These are phyloP conservation scores for Scaptomyza polygonia DNA, from an alignment of 2,888 invertebrate species.

Conservation along the genomic window DNA sequence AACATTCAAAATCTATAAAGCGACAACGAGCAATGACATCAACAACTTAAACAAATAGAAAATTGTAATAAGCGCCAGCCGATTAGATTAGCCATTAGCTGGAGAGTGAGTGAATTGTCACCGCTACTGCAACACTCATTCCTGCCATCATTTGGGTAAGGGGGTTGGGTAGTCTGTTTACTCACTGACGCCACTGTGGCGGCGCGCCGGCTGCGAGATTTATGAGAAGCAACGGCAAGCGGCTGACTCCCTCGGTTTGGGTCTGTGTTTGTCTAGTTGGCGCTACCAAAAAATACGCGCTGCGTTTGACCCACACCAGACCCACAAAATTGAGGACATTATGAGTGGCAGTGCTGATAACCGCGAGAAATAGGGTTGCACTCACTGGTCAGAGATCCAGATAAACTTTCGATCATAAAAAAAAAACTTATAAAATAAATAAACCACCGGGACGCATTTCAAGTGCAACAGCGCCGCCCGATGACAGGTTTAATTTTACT, in stretches of 20 bases:
- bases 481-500: constrained; percentile 63
- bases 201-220: constrained; percentile 78
- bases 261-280: constrained; percentile 64
- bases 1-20: constrained; percentile 48
- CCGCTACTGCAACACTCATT: constrained; percentile 13
- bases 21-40: constrained; percentile 19
- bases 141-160: background rate
- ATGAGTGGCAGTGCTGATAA: constrained; percentile 74
- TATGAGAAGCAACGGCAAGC: constrained; percentile 69
- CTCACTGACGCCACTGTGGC: constrained; percentile 82
- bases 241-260: background rate
- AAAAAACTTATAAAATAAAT: constrained; percentile 40
- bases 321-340: constrained; percentile 72
- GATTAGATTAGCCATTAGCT: constrained; percentile 68
- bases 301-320: constrained; percentile 33
- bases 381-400: constrained; percentile 44
- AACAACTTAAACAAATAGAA: constrained; percentile 62
- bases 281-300: constrained; percentile 51
- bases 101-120: constrained; percentile 16
- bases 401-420: constrained; percentile 39
- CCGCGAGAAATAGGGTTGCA: constrained; percentile 25
- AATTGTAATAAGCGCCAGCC: constrained; percentile 76
- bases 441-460: constrained; percentile 38
- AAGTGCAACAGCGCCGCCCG: constrained; percentile 55
- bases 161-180: constrained; percentile 63